A percentile compares a stretch with the other conserved stretches of the same genome.
Evolutionary conservation across 2,113 vertebrate species (phyloP).

Genomic region (Octodon degus): DNA sequence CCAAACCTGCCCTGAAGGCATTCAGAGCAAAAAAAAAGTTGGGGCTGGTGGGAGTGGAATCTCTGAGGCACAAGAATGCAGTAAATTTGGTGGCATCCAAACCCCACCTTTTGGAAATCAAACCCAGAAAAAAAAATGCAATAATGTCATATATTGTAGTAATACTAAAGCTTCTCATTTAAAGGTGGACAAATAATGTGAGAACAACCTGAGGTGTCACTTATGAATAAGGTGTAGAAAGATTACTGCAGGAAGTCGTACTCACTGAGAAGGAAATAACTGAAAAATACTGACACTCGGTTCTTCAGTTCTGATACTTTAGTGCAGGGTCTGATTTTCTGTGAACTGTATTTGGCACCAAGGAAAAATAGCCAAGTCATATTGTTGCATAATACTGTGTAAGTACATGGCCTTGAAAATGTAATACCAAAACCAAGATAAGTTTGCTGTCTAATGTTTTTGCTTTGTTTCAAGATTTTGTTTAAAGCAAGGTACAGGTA

Average conservation of each 20-base stretch:
- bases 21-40: neutral
- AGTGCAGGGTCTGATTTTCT: neutral
- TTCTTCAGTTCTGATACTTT: constrained; percentile 43
- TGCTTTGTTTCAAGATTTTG: neutral
- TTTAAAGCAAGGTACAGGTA: constrained; percentile 42
- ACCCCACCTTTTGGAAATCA: constrained; percentile 12
- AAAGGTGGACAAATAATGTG: neutral
- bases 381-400: constrained; percentile 75
- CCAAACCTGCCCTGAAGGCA: no score
- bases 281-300: neutral
- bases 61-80: neutral
- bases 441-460: neutral
- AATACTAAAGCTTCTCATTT: neutral
- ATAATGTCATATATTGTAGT: neutral
- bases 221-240: neutral
- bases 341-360: constrained; percentile 44
- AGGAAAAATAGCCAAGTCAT: constrained; percentile 81
- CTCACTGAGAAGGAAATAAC: constrained; percentile 51
- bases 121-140: constrained; percentile 50
- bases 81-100: neutral
- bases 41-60: neutral
- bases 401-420: neutral
- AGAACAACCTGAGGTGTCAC: constrained; percentile 32
- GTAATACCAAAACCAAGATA: neutral
- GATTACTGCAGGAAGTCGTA: neutral